Evolutionary conservation across 1,140 invertebrate genomes (phyloP).

Genomic region (Cylas formicarius): DNA sequence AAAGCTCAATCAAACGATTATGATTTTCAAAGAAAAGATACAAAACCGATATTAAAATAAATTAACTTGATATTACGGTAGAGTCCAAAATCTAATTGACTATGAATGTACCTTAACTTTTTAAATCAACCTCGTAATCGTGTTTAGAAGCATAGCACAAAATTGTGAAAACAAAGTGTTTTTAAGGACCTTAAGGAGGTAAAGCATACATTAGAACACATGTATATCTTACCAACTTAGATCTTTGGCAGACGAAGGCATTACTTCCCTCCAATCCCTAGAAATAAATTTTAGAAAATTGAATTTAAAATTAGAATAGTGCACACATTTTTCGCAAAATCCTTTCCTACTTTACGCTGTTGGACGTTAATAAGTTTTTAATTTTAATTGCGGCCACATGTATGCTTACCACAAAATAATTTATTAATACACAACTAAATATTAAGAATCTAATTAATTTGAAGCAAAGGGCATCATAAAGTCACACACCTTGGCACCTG

Average conservation of each 20-base stretch:
- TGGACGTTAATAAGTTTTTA: conserved; percentile 1
- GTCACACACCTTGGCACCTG: conserved; percentile 38
- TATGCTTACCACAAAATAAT: conserved; percentile 1
- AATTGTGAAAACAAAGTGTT: background rate
- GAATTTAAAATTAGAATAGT: too few species aligned
- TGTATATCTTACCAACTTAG: conserved; percentile 44
- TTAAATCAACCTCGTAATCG: too few species aligned
- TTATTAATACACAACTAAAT: conserved; percentile 1
- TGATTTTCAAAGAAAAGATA: conserved; percentile 13
- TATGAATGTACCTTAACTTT: conserved; percentile 8
- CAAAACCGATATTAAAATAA: background rate
- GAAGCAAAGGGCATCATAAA: background rate
- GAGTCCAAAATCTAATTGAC: background rate
- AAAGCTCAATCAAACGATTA: too few species aligned
- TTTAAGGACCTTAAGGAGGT: conserved; percentile 28
- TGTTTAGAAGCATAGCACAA: conserved; percentile 4
- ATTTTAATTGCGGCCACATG: conserved; percentile 1
- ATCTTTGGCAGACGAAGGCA: conserved; percentile 42
- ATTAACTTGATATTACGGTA: background rate
- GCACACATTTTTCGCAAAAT: background rate
- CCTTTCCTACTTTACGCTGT: background rate
- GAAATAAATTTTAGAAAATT: conserved; percentile 35
- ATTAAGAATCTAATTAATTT: background rate
- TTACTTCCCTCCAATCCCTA: conserved; percentile 42
- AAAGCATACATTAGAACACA: conserved; percentile 37